These are phyloP conservation scores for Oasisia sp. DNA, from an alignment of 2,888 invertebrate genomes.

Conservation along the genomic window DNA sequence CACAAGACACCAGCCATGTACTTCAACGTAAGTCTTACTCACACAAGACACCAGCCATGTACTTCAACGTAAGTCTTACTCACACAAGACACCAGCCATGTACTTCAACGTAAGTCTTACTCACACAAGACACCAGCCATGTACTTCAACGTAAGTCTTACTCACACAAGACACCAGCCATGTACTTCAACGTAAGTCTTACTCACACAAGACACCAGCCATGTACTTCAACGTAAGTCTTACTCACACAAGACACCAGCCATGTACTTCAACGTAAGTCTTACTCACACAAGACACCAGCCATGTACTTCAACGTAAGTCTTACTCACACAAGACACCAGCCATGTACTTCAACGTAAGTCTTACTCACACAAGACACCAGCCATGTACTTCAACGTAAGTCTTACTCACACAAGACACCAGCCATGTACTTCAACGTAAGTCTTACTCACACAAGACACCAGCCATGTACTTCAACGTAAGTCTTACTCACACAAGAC, in stretches of 20 bases:
- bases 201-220: conserved; percentile 70
- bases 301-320: conserved; percentile 78
- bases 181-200: conserved; percentile 76
- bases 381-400: conserved; percentile 79
- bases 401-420: conserved; percentile 60
- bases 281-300: conserved; percentile 67
- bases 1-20: conserved; percentile 73
- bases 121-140: conserved; percentile 72
- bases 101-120: conserved; percentile 75
- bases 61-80: conserved; percentile 75
- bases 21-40: conserved; percentile 74
- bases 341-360: conserved; percentile 79
- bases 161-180: conserved; percentile 71
- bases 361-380: conserved; percentile 65
- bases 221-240: conserved; percentile 77
- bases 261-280: conserved; percentile 77
- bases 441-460: conserved; percentile 53
- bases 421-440: conserved; percentile 80
- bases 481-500: conserved; percentile 59
- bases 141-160: conserved; percentile 75
- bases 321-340: conserved; percentile 65
- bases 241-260: conserved; percentile 70
- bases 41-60: conserved; percentile 73
- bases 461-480: conserved; percentile 81
- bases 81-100: conserved; percentile 72